These are phyloP conservation scores for Uloborus diversus DNA, from an alignment of 1,140 invertebrate genomes.

Conservation along the genomic window DNA sequence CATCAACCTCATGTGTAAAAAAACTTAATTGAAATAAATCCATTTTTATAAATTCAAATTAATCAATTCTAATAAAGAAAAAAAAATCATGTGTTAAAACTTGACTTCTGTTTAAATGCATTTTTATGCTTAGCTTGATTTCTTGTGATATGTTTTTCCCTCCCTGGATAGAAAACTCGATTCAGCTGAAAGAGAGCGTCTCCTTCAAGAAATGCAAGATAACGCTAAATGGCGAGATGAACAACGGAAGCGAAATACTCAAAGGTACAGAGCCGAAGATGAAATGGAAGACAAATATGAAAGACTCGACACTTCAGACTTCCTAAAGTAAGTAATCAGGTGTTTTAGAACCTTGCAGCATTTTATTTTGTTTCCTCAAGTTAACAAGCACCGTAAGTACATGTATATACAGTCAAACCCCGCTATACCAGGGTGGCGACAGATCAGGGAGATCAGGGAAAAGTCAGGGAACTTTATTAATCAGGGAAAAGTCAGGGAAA, in stretches of 20 bases:
- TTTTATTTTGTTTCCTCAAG: not conserved
- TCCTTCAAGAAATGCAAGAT: constrained; percentile 81
- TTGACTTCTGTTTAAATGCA: no score
- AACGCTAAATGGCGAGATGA: constrained; percentile 79
- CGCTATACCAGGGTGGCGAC: no score
- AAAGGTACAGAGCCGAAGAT: constrained; percentile 73
- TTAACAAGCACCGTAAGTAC: not conserved
- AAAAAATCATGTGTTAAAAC: no score
- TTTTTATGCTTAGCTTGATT: no score
- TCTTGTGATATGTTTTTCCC: no score
- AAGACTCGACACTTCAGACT: constrained; percentile 64
- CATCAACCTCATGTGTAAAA: no score
- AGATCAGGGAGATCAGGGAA: no score
- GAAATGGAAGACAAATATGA: constrained; percentile 68
- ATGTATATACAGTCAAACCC: not conserved
- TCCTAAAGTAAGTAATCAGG: constrained; percentile 67
- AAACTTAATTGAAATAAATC: no score
- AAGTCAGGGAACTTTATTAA: no score
- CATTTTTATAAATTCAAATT: no score
- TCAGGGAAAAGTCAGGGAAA: no score
- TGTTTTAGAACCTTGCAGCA: not conserved
- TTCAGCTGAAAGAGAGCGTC: constrained; percentile 77
- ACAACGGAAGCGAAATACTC: constrained; percentile 73
- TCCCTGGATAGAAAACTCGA: constrained; percentile 68
- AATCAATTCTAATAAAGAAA: no score